Conservation (phyloP, 2,113 vertebrate genomes). For the Seriola rivoliana region DNA sequence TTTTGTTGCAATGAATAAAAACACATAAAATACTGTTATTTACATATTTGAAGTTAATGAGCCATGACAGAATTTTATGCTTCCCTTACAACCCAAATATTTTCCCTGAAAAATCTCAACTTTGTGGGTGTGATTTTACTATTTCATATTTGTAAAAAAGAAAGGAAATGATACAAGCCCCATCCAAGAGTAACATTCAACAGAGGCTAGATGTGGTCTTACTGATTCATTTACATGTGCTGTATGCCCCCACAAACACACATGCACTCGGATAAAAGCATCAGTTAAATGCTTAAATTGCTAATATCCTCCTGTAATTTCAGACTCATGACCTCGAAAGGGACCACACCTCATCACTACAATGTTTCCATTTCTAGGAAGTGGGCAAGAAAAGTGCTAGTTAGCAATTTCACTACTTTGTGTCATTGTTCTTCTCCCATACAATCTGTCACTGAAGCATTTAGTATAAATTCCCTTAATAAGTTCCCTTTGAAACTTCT, state of each 20-base stretch:
- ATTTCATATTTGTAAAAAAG: slow-evolving; percentile 13
- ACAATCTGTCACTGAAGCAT: background rate
- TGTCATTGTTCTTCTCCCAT: background rate
- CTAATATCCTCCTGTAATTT: background rate
- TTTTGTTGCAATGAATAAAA: slow-evolving; percentile 21
- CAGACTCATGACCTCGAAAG: background rate
- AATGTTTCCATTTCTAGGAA: slow-evolving; percentile 6
- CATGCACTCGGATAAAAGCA: slow-evolving; percentile 5
- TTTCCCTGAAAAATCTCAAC: slow-evolving; percentile 15
- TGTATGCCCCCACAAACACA: background rate
- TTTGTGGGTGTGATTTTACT: slow-evolving; percentile 8
- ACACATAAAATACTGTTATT: slow-evolving; percentile 7
- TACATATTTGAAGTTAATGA: slow-evolving; percentile 21
- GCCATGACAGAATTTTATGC: slow-evolving; percentile 5
- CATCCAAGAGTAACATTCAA: slow-evolving; percentile 32
- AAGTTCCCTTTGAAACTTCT: background rate
- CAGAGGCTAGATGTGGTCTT: background rate
- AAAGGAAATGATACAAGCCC: slow-evolving; percentile 9
- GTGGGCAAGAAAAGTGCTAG: background rate
- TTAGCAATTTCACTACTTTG: background rate
- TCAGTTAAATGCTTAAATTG: background rate
- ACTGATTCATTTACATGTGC: slow-evolving; percentile 1
- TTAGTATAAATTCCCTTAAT: background rate
- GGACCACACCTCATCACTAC: background rate
- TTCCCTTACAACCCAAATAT: slow-evolving; percentile 34